Percentiles rank a stretch among this genome's conserved stretches.
Evolutionary conservation across 2,797 vertebrate species (phyloP).

Genomic region (Cichlasoma orientale): DNA sequence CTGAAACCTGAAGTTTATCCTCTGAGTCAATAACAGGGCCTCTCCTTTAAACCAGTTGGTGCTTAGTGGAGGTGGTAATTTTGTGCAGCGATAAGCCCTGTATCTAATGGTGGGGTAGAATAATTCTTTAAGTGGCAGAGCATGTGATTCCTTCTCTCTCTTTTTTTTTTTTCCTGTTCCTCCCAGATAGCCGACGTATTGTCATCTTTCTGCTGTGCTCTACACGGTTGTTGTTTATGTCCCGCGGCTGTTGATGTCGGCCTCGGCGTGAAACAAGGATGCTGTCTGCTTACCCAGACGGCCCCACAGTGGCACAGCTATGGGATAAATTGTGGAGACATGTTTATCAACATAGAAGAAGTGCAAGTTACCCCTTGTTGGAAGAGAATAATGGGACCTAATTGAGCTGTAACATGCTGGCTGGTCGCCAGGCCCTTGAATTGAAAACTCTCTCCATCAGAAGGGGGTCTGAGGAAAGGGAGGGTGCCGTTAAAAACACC

Average conservation of each 20-base stretch:
- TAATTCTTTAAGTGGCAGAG: slow-evolving; percentile 68
- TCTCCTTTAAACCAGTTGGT: slow-evolving; percentile 73
- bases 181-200: slow-evolving; percentile 35
- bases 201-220: slow-evolving; percentile 50
- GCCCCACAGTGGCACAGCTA: slow-evolving; percentile 44
- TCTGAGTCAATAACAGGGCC: slow-evolving; percentile 78
- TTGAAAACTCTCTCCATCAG: slow-evolving; percentile 69
- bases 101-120: slow-evolving; percentile 82
- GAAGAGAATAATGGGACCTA: slow-evolving; percentile 76
- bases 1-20: slow-evolving; percentile 80
- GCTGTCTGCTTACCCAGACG: slow-evolving; percentile 29
- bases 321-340: slow-evolving; percentile 65
- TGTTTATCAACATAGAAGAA: slow-evolving; percentile 77
- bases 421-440: slow-evolving; percentile 70
- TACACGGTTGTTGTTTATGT: slow-evolving; percentile 30
- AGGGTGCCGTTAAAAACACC: slow-evolving; percentile 48
- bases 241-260: slow-evolving; percentile 60
- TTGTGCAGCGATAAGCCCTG: slow-evolving; percentile 83
- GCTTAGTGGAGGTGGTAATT: slow-evolving; percentile 81
- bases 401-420: slow-evolving; percentile 78
- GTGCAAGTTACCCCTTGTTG: slow-evolving; percentile 76
- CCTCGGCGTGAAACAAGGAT: slow-evolving; percentile 37
- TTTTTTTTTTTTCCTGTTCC: background rate
- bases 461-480: slow-evolving; percentile 44
- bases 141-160: slow-evolving; percentile 25